Evolutionary conservation across 2,113 vertebrate species (phyloP).

Genomic region (Paradoxurus hermaphroditus): DNA sequence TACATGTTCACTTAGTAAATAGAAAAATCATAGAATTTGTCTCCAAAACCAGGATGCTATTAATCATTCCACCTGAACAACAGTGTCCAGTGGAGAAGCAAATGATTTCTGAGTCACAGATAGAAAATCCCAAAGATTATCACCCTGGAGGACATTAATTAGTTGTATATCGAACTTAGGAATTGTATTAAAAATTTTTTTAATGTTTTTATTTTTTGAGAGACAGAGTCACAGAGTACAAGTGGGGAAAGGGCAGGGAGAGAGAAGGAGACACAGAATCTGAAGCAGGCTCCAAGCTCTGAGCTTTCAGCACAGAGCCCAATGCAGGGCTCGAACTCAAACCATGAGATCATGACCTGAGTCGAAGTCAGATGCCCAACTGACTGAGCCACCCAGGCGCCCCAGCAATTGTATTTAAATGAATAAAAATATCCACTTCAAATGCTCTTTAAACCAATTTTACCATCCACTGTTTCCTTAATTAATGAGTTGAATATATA

Average conservation of each 20-base stretch:
- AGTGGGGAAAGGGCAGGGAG: too few species aligned
- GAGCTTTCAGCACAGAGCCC: background rate
- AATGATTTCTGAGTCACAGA: conserved; percentile 5
- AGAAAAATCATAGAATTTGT: background rate
- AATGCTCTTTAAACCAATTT: background rate
- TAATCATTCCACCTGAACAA: background rate
- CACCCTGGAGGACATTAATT: background rate
- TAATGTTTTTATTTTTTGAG: background rate
- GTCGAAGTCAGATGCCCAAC: background rate
- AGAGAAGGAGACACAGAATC: background rate
- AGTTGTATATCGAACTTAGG: background rate
- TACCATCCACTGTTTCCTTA: background rate
- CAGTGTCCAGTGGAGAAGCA: background rate
- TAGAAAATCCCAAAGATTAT: background rate
- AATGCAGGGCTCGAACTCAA: background rate
- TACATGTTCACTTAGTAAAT: background rate
- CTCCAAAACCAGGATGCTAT: background rate
- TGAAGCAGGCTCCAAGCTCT: background rate
- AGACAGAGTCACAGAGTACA: background rate
- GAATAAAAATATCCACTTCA: background rate
- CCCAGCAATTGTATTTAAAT: background rate
- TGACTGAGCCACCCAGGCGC: background rate
- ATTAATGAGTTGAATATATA: background rate
- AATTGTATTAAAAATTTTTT: background rate
- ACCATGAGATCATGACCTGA: background rate